These are phyloP conservation scores for Montipora capitata DNA, from an alignment of 92 coral and sea anemone genomes.

Conservation along the genomic window DNA sequence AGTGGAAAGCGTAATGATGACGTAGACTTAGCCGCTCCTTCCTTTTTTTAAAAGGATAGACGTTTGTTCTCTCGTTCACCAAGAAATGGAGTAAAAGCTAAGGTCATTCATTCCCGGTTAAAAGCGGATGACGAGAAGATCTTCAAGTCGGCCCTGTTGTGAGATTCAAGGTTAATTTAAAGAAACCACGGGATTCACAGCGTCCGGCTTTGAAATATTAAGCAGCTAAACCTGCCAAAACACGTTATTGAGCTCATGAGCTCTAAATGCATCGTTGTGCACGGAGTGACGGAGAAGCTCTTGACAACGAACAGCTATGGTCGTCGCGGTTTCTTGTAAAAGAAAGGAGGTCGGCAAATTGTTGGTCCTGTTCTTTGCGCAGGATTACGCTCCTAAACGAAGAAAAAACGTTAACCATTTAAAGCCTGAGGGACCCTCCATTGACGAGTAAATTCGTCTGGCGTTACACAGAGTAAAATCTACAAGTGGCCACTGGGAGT, in stretches of 20 bases:
- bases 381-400: too few relatives aligned
- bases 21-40: not conserved
- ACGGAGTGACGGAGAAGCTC: not conserved
- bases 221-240: not conserved
- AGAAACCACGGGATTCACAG: not conserved
- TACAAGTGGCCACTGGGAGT: not conserved
- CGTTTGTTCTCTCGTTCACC: not conserved
- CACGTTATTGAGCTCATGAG: not conserved
- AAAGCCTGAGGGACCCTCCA: too few relatives aligned
- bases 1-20: slow-evolving; percentile 70
- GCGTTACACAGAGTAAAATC: too few relatives aligned
- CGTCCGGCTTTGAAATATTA: not conserved
- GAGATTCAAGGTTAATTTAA: not conserved
- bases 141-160: not conserved
- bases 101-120: not conserved
- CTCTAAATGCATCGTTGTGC: not conserved
- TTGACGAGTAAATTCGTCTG: too few relatives aligned
- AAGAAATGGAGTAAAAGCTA: not conserved
- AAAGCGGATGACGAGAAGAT: not conserved
- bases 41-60: not conserved
- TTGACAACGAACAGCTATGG: not conserved
- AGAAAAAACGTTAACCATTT: too few relatives aligned
- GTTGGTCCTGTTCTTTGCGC: too few relatives aligned
- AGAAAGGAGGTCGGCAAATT: too few relatives aligned
- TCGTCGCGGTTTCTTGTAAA: too few relatives aligned